Conservation (phyloP, 2,888 invertebrate genomes). For the Zygothrica quintamaculata region DNA sequence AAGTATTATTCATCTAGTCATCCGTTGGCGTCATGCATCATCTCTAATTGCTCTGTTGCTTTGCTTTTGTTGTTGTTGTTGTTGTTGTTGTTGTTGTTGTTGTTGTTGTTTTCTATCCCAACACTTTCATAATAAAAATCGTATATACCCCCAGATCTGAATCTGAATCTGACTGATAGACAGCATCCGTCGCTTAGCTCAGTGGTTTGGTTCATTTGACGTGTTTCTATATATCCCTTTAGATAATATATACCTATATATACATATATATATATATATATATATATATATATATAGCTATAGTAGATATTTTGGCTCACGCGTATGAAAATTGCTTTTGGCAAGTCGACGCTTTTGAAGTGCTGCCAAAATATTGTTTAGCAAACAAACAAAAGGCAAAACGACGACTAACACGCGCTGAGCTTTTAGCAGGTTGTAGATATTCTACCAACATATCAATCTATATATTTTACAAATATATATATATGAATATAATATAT, state of each 20-base stretch:
- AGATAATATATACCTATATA: neutral
- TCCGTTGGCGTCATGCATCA: slow-evolving; percentile 57
- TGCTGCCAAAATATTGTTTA: slow-evolving; percentile 77
- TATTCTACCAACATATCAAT: slow-evolving; percentile 4
- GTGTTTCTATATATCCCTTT: slow-evolving; percentile 11
- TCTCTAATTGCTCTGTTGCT: slow-evolving; percentile 47
- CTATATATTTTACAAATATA: slow-evolving; percentile 7
- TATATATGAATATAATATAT: slow-evolving; percentile 10
- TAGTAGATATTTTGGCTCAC: slow-evolving; percentile 43
- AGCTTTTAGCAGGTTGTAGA: slow-evolving; percentile 54
- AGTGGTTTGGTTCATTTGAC: slow-evolving; percentile 44
- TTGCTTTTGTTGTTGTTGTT: too few relatives aligned
- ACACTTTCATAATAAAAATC: slow-evolving; percentile 42
- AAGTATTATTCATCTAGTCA: slow-evolving; percentile 7
- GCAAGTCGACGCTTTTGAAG: slow-evolving; percentile 70
- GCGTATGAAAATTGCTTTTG: slow-evolving; percentile 69
- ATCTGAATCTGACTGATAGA: slow-evolving; percentile 54
- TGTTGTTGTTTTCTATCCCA: slow-evolving; percentile 7
- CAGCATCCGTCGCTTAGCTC: slow-evolving; percentile 43
- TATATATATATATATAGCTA: slow-evolving; percentile 31
- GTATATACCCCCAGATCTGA: slow-evolving; percentile 5
- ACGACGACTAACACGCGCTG: slow-evolving; percentile 40
- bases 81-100: too few relatives aligned
- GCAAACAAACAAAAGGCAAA: slow-evolving; percentile 65
- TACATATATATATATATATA: slow-evolving; percentile 7